Percentiles rank a stretch among this genome's conserved stretches.
Evolutionary conservation across 2,113 vertebrate genomes (phyloP).

Genomic region (Hipposideros armiger): DNA sequence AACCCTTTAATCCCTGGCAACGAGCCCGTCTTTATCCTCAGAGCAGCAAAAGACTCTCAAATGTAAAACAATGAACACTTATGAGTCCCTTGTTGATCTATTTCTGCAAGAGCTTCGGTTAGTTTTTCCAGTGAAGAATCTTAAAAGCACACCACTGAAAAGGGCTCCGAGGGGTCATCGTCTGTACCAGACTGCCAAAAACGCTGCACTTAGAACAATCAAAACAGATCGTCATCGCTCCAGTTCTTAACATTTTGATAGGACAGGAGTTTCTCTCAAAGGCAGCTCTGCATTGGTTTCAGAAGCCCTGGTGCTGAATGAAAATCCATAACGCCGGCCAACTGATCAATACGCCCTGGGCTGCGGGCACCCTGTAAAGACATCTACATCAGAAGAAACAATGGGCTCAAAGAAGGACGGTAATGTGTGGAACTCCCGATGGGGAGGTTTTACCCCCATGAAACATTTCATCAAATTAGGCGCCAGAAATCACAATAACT

Average conservation of each 20-base stretch:
- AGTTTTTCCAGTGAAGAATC: slow-evolving; percentile 52
- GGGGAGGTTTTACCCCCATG: background rate
- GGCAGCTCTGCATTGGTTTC: slow-evolving; percentile 36
- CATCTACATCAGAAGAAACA: slow-evolving; percentile 37
- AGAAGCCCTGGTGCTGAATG: slow-evolving; percentile 67
- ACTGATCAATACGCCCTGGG: slow-evolving; percentile 70
- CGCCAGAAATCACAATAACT: background rate
- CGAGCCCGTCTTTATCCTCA: slow-evolving; percentile 49
- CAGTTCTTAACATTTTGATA: slow-evolving; percentile 73
- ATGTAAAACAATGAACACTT: slow-evolving; percentile 62
- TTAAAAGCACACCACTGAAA: slow-evolving; percentile 57
- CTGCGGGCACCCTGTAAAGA: slow-evolving; percentile 18
- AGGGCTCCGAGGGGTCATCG: slow-evolving; percentile 37
- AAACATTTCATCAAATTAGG: slow-evolving; percentile 46
- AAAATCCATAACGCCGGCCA: slow-evolving; percentile 69
- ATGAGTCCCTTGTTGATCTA: slow-evolving; percentile 51
- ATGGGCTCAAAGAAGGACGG: slow-evolving; percentile 41
- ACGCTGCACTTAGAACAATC: slow-evolving; percentile 60
- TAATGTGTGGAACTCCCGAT: background rate
- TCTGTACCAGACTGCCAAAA: background rate
- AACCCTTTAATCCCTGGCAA: slow-evolving; percentile 60
- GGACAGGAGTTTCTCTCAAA: slow-evolving; percentile 63
- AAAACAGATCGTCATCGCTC: slow-evolving; percentile 65
- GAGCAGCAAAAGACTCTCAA: slow-evolving; percentile 58
- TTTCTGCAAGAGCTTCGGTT: slow-evolving; percentile 56